phyloP scores from a whole-genome alignment of 2,888 invertebrate genomes.

The Cephus spinipes region DNA sequence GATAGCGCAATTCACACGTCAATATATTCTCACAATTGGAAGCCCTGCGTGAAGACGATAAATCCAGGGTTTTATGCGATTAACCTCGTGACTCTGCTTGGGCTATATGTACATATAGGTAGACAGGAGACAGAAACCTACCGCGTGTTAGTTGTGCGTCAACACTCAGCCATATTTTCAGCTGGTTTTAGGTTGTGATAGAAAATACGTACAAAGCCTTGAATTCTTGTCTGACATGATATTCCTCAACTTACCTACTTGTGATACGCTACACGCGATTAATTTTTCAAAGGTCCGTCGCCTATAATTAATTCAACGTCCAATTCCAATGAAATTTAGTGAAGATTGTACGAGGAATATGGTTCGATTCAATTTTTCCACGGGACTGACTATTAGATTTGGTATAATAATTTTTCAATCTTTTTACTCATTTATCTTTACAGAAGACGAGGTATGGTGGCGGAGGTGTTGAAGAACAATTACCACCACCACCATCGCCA shows the following conservation, averaged over 20 bases:
- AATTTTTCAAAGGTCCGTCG: not conserved
- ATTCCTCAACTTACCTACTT: not conserved
- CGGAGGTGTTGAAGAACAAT: constrained; percentile 67
- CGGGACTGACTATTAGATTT: not conserved
- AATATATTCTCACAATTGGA: constrained; percentile 25
- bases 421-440: constrained; percentile 36
- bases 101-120: not conserved
- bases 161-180: not conserved
- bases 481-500: constrained; percentile 70
- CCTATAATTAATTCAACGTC: not conserved
- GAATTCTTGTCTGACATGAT: not conserved
- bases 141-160: not conserved
- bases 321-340: not conserved
- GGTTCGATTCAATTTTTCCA: not conserved
- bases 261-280: not conserved
- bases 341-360: not conserved
- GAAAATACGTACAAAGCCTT: not conserved
- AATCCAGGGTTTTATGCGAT: constrained; percentile 39
- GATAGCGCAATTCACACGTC: not conserved
- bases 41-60: constrained; percentile 31
- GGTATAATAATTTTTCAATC: not conserved
- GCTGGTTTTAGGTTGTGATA: not conserved
- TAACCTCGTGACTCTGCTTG: constrained; percentile 18
- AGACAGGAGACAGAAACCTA: not conserved
- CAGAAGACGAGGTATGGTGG: constrained; percentile 70